Base-by-base conservation (phyloP, 2,888 invertebrate species). In the Neoitamus cyanurus region DNA sequence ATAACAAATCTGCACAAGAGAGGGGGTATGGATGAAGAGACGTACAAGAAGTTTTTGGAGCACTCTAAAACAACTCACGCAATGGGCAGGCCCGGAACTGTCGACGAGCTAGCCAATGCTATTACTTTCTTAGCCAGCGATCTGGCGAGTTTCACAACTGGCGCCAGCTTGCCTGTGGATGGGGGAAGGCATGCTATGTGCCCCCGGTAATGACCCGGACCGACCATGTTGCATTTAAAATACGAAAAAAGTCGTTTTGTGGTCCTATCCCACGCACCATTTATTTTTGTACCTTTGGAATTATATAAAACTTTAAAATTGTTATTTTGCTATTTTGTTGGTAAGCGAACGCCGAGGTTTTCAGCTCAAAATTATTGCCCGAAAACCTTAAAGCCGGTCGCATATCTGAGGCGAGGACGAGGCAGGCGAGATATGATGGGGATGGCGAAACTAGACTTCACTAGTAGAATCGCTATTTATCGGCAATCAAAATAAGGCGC, bases 101-200 rank as follows among this genome's bases (percentile, higher is more conserved):
- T 95, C 0, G 94, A 94, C 7, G 98, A 99, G 92, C 97, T 98
- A 0, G 98, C 99, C 0, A 94, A 94, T 77, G 94, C 97, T 0
- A 98, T 99, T 88, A 95, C 95, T 0, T 99, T 98, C 91, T 92
- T 99, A 84, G 98, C 99, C 0, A 97, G 97, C 86, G 95, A 96
- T 83, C 93, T 95, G 86, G 95, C 97, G 2, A 96, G 96, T 87
- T 98, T 97, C 89, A 97, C 97, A 3, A 99, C 99, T 7, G 99
- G 98, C 3, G 96, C 94, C 4, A 95, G 95, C 84, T 88, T 99
- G 30, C 96, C 98, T 0, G 96, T 99, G 0, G 99, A 99, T 91
- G 99, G 99, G 28, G 99, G 99, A 0, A 93, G 98, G 73, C 97
- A 98, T 91, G 96, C 96, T 5, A 96, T 98, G 95, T 98, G 98